Conservation (phyloP, 2,113 vertebrate species). For the Ursus arctos region DNA sequence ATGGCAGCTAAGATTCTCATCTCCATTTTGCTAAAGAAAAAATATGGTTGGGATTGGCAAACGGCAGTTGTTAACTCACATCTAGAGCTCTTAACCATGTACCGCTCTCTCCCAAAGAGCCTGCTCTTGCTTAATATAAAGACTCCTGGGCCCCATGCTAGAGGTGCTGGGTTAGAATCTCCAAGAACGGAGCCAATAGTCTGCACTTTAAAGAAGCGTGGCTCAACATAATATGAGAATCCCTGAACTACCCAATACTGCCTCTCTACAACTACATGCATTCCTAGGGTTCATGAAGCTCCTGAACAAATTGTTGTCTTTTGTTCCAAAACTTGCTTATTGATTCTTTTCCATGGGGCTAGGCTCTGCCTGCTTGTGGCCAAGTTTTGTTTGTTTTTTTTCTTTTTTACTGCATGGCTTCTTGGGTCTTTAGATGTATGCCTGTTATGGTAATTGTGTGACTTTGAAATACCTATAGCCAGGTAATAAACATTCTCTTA, state of each 20-base stretch:
- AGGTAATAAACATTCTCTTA: background rate
- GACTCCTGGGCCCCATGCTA: background rate
- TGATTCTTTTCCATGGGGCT: background rate
- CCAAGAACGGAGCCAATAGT: background rate
- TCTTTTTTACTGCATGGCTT: background rate
- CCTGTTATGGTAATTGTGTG: background rate
- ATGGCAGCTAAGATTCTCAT: background rate
- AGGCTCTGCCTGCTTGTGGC: background rate
- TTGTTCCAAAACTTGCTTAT: background rate
- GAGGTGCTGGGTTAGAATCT: background rate
- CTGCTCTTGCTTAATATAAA: background rate
- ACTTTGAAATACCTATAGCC: background rate
- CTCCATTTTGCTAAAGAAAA: conserved; percentile 20
- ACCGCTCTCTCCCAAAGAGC: background rate
- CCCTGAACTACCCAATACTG: background rate
- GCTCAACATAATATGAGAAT: background rate
- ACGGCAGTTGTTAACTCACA: background rate
- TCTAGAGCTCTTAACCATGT: background rate
- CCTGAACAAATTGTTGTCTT: background rate
- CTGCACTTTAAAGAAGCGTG: background rate
- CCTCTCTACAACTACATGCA: background rate
- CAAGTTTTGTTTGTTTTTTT: background rate
- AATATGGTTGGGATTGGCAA: background rate
- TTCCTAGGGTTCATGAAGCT: background rate
- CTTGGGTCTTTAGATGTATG: background rate